Conservation (phyloP, 92 coral and sea anemone genomes). For the Galaxea fascicularis region DNA sequence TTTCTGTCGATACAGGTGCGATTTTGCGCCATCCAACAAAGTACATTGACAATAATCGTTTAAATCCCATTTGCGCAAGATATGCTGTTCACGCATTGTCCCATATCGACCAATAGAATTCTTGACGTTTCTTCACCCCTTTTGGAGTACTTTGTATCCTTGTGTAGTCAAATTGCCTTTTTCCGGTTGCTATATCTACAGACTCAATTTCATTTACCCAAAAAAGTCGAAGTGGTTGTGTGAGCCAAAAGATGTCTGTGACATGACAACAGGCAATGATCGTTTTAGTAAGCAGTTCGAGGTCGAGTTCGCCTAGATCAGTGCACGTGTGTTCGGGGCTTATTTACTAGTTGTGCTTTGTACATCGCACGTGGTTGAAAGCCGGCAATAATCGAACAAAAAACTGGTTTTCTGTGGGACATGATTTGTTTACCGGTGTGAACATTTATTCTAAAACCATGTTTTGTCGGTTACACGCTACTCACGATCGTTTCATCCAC, state of each 20-base stretch:
- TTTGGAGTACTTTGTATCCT: not conserved
- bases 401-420: not conserved
- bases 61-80: not conserved
- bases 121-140: not conserved
- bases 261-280: too few relatives aligned
- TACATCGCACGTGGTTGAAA: not conserved
- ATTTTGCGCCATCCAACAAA: not conserved
- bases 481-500: too few relatives aligned
- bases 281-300: too few relatives aligned
- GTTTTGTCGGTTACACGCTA: too few relatives aligned
- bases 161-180: not conserved
- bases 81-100: not conserved
- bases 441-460: too few relatives aligned
- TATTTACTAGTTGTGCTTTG: too few relatives aligned
- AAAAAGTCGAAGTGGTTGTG: not conserved
- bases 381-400: too few relatives aligned
- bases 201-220: too few relatives aligned
- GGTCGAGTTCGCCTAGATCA: not conserved
- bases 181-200: not conserved
- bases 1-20: not conserved
- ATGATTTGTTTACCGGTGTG: not conserved
- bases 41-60: not conserved
- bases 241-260: too few relatives aligned
- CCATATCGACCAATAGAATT: not conserved
- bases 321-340: too few relatives aligned